These are phyloP conservation scores for Notechis scutatus DNA, from an alignment of 2,113 vertebrate genomes.

Conservation along the genomic window DNA sequence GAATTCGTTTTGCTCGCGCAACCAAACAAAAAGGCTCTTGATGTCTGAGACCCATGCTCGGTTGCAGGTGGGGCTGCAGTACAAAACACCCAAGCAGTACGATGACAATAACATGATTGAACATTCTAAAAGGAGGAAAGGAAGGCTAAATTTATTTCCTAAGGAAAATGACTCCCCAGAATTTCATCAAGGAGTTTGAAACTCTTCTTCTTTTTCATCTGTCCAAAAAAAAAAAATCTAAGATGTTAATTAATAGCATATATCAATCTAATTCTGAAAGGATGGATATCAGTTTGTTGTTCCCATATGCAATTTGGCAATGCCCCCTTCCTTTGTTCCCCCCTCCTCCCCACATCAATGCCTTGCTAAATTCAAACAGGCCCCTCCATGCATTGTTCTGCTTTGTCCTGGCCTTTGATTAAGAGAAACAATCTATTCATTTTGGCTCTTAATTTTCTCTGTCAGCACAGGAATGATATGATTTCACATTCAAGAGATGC, in stretches of 20 bases:
- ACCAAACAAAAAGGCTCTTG: neutral
- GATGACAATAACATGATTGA: neutral
- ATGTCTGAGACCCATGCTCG: neutral
- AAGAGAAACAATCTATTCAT: neutral
- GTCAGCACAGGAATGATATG: neutral
- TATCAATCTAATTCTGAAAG: neutral
- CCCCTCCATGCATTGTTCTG: neutral
- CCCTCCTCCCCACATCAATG: neutral
- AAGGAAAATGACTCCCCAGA: neutral
- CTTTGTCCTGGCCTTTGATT: neutral
- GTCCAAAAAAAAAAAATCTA: neutral
- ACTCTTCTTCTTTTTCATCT: neutral
- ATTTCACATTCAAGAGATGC: neutral
- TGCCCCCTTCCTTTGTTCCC: neutral
- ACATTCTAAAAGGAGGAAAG: neutral
- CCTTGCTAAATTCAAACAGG: neutral
- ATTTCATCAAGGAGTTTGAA: neutral
- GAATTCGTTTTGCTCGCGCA: neutral
- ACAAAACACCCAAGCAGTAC: neutral
- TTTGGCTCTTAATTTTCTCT: neutral
- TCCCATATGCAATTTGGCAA: neutral
- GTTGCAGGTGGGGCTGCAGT: neutral
- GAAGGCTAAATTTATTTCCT: neutral
- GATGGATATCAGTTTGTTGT: neutral
- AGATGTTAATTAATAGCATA: neutral